phyloP scores from a whole-genome alignment of 2,797 vertebrate species.

The Psittacula echo region DNA sequence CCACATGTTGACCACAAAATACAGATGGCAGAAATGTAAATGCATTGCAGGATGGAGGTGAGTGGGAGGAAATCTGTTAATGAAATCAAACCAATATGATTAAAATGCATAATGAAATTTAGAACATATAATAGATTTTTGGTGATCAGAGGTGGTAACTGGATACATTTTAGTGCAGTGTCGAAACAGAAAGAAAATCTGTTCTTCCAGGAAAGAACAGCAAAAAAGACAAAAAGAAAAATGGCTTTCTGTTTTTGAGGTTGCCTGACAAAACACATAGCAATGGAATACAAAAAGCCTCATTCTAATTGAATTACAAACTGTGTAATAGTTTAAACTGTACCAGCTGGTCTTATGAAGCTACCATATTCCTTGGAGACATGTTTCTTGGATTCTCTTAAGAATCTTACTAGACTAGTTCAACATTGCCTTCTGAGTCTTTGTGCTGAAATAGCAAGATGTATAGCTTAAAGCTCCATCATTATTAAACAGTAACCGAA shows the following conservation, averaged over 20 bases:
- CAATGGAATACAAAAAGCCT: slow-evolving; percentile 45
- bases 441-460: slow-evolving; percentile 22
- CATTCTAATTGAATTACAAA: slow-evolving; percentile 73
- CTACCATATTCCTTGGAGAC: slow-evolving; percentile 73
- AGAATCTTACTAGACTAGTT: slow-evolving; percentile 46
- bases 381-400: slow-evolving; percentile 10
- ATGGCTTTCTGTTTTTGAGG: slow-evolving; percentile 32
- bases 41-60: neutral
- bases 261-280: slow-evolving; percentile 46
- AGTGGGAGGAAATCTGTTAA: slow-evolving; percentile 16
- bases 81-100: slow-evolving; percentile 25
- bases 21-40: slow-evolving; percentile 3
- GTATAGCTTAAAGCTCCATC: neutral
- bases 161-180: neutral
- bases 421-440: slow-evolving; percentile 21
- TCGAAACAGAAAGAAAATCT: slow-evolving; percentile 23
- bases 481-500: slow-evolving; percentile 21
- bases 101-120: neutral
- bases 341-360: slow-evolving; percentile 72
- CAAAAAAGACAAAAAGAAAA: neutral
- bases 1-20: neutral
- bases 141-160: neutral
- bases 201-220: slow-evolving; percentile 21
- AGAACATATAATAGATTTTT: slow-evolving; percentile 25
- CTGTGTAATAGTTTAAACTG: slow-evolving; percentile 75